Conservation (phyloP, 1,140 invertebrate species). For the Neodiprion pinetum region DNA sequence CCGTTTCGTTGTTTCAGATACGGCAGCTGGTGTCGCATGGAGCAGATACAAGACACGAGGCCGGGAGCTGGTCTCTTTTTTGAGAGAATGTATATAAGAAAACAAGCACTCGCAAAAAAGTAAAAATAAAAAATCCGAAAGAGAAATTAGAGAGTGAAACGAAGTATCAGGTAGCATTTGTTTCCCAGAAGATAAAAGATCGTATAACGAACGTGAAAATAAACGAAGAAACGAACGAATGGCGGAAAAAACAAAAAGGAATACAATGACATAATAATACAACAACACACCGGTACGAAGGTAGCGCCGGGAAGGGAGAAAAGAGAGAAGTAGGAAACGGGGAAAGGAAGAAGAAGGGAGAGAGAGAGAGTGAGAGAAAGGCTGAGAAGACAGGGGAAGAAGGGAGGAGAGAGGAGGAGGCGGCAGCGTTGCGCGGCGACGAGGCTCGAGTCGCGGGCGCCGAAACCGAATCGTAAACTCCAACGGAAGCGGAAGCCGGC, state of each 20-base stretch:
- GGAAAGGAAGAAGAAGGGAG: slow-evolving; percentile 15
- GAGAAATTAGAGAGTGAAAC: neutral
- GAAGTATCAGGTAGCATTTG: no score
- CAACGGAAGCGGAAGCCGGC: slow-evolving; percentile 19
- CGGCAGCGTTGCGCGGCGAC: slow-evolving; percentile 5
- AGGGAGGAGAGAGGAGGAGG: slow-evolving; percentile 13
- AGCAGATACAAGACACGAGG: slow-evolving; percentile 1
- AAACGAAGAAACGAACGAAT: no score
- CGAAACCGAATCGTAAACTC: slow-evolving; percentile 13
- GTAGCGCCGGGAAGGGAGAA: slow-evolving; percentile 3
- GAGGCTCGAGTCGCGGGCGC: slow-evolving; percentile 1
- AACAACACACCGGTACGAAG: neutral
- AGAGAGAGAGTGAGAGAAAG: neutral
- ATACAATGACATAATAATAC: no score
- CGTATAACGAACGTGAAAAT: no score
- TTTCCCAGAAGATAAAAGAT: no score
- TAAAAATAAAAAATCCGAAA: neutral
- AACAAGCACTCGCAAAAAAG: neutral
- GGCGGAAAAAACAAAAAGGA: no score
- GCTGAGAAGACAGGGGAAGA: neutral
- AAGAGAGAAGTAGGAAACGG: neutral
- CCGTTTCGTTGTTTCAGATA: slow-evolving; percentile 7
- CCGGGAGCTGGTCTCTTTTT: neutral
- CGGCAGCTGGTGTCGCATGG: neutral
- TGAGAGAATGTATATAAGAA: neutral